Evolutionary conservation across 2,888 invertebrate species (phyloP), one percentile per base, ranked within the genome.

Genomic region (Tridacna crocea): DNA sequence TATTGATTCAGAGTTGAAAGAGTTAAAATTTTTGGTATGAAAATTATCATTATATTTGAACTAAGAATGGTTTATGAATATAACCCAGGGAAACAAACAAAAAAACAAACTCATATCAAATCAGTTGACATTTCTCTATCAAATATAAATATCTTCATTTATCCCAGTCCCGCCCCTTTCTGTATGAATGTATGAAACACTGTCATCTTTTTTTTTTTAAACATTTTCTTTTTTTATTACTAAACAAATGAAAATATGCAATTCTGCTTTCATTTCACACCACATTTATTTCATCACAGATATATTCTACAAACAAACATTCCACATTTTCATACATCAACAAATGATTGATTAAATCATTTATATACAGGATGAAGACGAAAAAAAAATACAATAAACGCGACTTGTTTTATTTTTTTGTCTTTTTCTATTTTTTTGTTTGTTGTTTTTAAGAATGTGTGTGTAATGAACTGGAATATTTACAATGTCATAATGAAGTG

Each of bases 161-260:
- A 36, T 36, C 36, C 36, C 36, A 4, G 36, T 36, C 36, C 36
- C 36, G 8, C 36, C 36, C 36, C 36, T 36, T 36, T 36, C 36
- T 36, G 36, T 36, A 36, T 36, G 36, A 36, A 36, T 36, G 2
- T 36, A 36, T 36, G 36, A 36, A 36, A 36, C 36, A 36, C 24
- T 22, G 22, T 26, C 15, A 19, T 68, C 11, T n/a, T 68, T 17
- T 72, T 24, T 72, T 51, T 72, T 58, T 58, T 72, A 13, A 55
- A 72, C 55, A 27, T 72, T 24, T 58, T 55, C 24, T 46, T 27
- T 27, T 24, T 68, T 68, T 72, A 48, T 65, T 68, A 13, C 47
- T 68, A 27, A 47, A 27, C n/a, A 15, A 72, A 73, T 79, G 84
- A 82, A 84, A 84, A 84, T 84, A 84, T 84, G 82, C 84, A 84